These are phyloP conservation scores for Axis porcinus DNA, from an alignment of 2,113 vertebrate genomes.

Conservation along the genomic window DNA sequence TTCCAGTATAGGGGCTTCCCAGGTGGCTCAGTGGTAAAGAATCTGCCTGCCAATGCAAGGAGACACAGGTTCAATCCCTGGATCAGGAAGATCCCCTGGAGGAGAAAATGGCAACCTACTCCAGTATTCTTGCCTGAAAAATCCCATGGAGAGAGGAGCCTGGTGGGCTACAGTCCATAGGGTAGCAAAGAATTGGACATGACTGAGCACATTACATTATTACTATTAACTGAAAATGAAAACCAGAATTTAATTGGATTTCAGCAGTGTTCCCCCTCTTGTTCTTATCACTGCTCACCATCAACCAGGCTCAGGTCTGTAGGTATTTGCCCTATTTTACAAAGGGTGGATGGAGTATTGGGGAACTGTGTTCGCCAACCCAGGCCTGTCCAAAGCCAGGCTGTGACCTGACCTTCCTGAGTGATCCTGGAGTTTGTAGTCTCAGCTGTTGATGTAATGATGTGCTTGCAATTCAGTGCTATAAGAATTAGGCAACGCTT, in stretches of 20 bases:
- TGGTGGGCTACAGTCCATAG: neutral
- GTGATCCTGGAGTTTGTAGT: neutral
- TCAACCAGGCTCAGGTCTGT: neutral
- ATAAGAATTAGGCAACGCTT: neutral
- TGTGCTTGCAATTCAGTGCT: neutral
- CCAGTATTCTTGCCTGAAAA: neutral
- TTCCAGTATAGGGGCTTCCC: neutral
- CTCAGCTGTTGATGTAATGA: no score
- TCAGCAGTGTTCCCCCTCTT: neutral
- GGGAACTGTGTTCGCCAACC: neutral
- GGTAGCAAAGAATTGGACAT: neutral
- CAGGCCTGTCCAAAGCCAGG: neutral
- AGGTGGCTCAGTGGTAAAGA: neutral
- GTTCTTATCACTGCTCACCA: no score
- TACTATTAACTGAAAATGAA: fast-evolving
- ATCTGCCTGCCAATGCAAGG: neutral
- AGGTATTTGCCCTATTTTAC: neutral
- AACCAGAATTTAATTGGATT: neutral
- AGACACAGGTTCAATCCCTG: neutral
- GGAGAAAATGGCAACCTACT: neutral
- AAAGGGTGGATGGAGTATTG: neutral
- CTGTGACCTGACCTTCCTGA: neutral
- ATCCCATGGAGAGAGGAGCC: neutral
- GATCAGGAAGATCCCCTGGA: neutral
- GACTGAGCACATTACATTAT: neutral